Evolutionary conservation across 2,113 vertebrate genomes (phyloP), one percentile per base, ranked within the genome.

Genomic region (Micromys minutus): DNA sequence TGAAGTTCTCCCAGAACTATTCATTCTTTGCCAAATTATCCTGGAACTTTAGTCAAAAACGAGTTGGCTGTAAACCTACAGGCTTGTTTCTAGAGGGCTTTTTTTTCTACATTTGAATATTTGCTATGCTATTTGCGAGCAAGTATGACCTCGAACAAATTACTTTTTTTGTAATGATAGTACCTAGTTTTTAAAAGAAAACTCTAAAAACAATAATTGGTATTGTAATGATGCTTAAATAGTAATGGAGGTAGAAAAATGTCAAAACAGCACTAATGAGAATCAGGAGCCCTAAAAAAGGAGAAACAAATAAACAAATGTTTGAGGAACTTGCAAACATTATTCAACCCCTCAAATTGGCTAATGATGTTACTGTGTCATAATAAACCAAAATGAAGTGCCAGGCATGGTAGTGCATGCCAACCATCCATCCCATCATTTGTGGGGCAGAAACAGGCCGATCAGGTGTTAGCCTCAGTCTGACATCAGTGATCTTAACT

Each of bases 261-360:
- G 29, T 17, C 84, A 15, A 95, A 92, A 67, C 87, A 76, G 39
- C 45, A 92, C 61, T 92, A 63, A 72, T 52, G 50, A 50, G 16
- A 94, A 81, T 21, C 90, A 85, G 57, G 55, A 87, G 12, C 47
- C 39, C 63, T 96, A 63, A 90, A 95, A 86, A 93, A 81, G 94
- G 81, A 95, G 59, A 92, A 47, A 88, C 55, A 74, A 81, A 83
- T 76, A 72, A 94, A 96, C 19, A 94, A 39, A 39, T 93, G 15
- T 89, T 91, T 90, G 80, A 92, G 86, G 79, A 94, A 91, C 21
- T 72, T 89, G 15, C 57, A 89, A 87, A 90, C 93, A 22, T 34
- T 57, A 94, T 67, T 91, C 19, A 63, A 4, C 88, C 15, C 59
- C 55, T 13, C 29, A 59, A 45, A 61, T 84, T 76, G 55, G 21